Base-by-base conservation (phyloP, 2,797 vertebrate species). In the Psittacula echo region DNA sequence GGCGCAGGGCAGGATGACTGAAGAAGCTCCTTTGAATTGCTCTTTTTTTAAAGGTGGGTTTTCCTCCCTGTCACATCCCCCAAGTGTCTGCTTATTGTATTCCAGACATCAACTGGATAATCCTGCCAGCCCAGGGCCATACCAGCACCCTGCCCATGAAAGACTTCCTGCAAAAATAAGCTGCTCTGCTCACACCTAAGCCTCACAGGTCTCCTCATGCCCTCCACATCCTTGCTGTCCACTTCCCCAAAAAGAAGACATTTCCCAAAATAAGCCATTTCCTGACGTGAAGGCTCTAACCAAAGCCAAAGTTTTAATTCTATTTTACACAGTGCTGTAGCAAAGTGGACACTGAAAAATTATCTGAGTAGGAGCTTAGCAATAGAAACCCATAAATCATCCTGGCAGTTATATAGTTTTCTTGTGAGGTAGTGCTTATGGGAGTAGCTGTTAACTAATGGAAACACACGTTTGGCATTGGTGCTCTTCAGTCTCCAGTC, bases 301-400 rank as follows among this genome's bases (percentile, higher is more conserved):
- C 13, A 26, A 94, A 93, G 48, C 54, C 87, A 82, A 85, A 89
- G 90, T 96, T 96, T 93, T 94, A 94, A 95, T 95, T 91, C 62
- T 41, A 32, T 94, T 96, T 96, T 86, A 92, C 10, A 7, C 75
- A 79, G 61, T 44, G 5, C 91, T 80, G 83, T 78, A 87, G 89
- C 56, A 88, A 97, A 96, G 90, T 94, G 88, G 96, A 97, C 96
- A 90, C 76, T 96, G 97, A 97, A 96, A 95, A 96, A 96, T 97
- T 93, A 95, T 96, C 93, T 96, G 87, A 82, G 89, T 91, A 78
- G 84, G 73, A 96, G 93, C 89, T 90, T 37, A 89, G 95, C 90
- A 93, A 91, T 53, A 90, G 62, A 67, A 94, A 86, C 17, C 91
- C 95, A 98, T 98, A 98, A 98, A 98, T 98, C 98, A 97, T 93